Evolutionary conservation across 1,140 invertebrate genomes (phyloP).

Genomic region (Brachionus koreanus): DNA sequence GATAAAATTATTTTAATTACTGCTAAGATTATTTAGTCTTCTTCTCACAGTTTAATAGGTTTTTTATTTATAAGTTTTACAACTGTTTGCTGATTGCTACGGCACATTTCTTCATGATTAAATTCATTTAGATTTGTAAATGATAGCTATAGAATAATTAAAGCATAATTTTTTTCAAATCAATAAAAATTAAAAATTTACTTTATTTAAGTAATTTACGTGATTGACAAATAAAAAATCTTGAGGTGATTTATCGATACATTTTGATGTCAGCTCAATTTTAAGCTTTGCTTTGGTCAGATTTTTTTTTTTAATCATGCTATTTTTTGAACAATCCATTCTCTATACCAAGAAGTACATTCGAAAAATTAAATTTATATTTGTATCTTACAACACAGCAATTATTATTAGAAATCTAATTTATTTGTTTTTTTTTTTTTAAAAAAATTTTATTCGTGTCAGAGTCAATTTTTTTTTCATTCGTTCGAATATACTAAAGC

Average conservation of each 20-base stretch:
- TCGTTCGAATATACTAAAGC: neutral
- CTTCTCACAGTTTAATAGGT: conserved; percentile 10
- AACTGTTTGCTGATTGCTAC: conserved; percentile 17
- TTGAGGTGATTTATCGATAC: neutral
- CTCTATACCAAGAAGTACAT: neutral
- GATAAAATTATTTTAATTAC: neutral
- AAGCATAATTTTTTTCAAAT: neutral
- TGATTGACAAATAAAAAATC: neutral
- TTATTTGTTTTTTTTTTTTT: neutral
- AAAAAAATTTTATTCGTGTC: neutral
- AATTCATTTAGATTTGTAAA: neutral
- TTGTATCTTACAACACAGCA: neutral
- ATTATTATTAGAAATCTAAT: neutral
- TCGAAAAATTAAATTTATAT: neutral
- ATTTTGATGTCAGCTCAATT: neutral
- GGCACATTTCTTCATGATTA: neutral
- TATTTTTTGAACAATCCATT: neutral
- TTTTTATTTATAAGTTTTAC: conserved; percentile 30
- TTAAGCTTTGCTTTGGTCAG: neutral
- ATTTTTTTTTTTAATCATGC: neutral
- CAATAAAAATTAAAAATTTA: neutral
- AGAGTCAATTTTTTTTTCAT: neutral
- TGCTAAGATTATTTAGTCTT: neutral
- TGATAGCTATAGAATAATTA: neutral
- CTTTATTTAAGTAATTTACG: conserved; percentile 21